These are phyloP conservation scores for Poeciliopsis gracilis DNA, from an alignment of 2,797 vertebrate species.

Conservation along the genomic window DNA sequence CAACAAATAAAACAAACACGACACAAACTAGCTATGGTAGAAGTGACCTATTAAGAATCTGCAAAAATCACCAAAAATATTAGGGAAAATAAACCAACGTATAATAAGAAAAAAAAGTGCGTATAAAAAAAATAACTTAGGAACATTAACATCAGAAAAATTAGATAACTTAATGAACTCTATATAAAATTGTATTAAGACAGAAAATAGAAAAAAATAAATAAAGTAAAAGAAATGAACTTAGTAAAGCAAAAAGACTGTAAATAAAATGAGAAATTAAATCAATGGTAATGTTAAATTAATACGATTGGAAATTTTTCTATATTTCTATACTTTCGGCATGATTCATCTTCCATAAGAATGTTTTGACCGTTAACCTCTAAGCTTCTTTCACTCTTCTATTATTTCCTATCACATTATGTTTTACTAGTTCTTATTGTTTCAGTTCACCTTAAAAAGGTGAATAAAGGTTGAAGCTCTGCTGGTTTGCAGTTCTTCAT, in stretches of 20 bases:
- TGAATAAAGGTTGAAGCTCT: constrained; percentile 42
- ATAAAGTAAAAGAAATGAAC: background rate
- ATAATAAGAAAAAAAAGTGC: too few relatives aligned
- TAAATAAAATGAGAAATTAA: background rate
- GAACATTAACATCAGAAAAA: background rate
- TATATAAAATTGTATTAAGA: background rate
- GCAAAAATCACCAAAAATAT: background rate
- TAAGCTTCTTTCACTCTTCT: background rate
- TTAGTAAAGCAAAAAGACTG: background rate
- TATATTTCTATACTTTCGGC: background rate
- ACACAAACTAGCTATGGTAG: background rate
- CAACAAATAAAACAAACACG: background rate
- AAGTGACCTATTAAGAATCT: background rate
- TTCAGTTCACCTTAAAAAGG: constrained; percentile 21
- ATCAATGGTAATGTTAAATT: background rate
- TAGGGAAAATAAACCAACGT: background rate
- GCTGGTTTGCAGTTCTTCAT: constrained; percentile 23
- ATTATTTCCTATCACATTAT: background rate
- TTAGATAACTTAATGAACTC: background rate
- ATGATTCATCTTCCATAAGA: background rate
- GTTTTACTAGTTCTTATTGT: constrained; percentile 3
- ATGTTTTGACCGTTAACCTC: background rate
- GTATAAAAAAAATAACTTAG: background rate
- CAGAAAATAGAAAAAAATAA: background rate
- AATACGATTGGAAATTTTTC: background rate